phyloP scores from a whole-genome alignment of 35 echinoderm and acorn worm species.

The Heliocidaris tuberculata region DNA sequence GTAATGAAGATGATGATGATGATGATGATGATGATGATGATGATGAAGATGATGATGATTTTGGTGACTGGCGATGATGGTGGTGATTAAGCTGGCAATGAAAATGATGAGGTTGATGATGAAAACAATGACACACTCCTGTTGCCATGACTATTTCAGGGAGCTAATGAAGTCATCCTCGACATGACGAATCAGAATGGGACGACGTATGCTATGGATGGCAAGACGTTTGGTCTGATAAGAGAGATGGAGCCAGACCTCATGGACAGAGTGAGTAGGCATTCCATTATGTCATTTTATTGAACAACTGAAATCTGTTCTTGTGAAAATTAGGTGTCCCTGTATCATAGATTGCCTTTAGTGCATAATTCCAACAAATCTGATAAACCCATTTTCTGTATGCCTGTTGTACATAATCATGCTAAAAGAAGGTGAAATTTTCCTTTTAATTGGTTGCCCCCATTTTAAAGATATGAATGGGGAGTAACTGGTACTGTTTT shows the following conservation, averaged over 20 bases:
- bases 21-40: too few species aligned
- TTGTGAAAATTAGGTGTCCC: not conserved
- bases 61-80: too few species aligned
- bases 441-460: too few species aligned
- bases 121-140: not conserved
- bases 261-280: slow-evolving; percentile 61
- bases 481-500: too few species aligned
- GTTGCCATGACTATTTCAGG: not conserved
- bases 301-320: not conserved
- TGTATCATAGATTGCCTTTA: not conserved
- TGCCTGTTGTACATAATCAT: too few species aligned
- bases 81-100: too few species aligned
- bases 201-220: slow-evolving; percentile 60
- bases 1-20: too few species aligned
- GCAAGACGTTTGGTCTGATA: slow-evolving; percentile 53
- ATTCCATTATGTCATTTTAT: not conserved
- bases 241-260: slow-evolving; percentile 32
- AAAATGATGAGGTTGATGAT: too few species aligned
- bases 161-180: slow-evolving; percentile 51
- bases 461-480: too few species aligned
- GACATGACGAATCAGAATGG: slow-evolving; percentile 34
- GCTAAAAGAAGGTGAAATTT: too few species aligned
- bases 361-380: not conserved
- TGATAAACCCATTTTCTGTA: not conserved
- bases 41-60: too few species aligned